phyloP scores from a whole-genome alignment of 2,113 vertebrate genomes.

The Australoheros scitulus region DNA sequence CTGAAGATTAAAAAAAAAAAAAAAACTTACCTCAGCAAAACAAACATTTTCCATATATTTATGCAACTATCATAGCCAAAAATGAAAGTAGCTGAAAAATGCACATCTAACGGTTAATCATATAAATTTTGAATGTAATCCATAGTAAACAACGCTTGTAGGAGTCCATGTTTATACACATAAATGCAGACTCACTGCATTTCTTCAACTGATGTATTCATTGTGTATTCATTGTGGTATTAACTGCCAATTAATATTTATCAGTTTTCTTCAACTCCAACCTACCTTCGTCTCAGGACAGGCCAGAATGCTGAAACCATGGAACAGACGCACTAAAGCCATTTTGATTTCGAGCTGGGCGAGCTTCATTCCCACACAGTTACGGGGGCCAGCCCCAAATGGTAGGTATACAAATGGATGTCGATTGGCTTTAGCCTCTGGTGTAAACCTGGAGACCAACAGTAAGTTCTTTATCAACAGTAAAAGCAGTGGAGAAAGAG shows the following conservation, averaged over 20 bases:
- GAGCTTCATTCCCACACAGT: constrained; percentile 90
- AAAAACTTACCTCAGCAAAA: not conserved
- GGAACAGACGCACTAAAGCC: constrained; percentile 84
- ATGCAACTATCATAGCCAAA: not conserved
- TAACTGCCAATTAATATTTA: not conserved
- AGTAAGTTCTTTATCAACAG: not conserved
- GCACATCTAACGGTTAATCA: not conserved
- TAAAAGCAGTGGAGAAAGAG: not conserved
- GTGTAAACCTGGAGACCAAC: constrained; percentile 84
- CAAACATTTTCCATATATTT: not conserved
- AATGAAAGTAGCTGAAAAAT: not conserved
- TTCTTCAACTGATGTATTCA: not conserved
- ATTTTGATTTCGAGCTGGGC: constrained; percentile 90
- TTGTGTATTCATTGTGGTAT: not conserved
- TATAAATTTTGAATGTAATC: not conserved
- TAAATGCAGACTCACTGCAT: not conserved
- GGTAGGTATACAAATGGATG: constrained; percentile 91
- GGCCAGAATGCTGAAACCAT: constrained; percentile 81
- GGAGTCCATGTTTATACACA: not conserved
- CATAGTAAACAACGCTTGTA: not conserved
- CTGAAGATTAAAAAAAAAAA: constrained; percentile 74
- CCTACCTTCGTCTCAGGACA: constrained; percentile 88
- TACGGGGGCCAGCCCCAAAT: constrained; percentile 91
- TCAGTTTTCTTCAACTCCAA: not conserved
- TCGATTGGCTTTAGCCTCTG: constrained; percentile 79